A percentile compares a stretch with the other conserved stretches of the same genome.
These are phyloP conservation scores for Apotomis turbidana DNA, from an alignment of 2,888 invertebrate species.

Conservation along the genomic window DNA sequence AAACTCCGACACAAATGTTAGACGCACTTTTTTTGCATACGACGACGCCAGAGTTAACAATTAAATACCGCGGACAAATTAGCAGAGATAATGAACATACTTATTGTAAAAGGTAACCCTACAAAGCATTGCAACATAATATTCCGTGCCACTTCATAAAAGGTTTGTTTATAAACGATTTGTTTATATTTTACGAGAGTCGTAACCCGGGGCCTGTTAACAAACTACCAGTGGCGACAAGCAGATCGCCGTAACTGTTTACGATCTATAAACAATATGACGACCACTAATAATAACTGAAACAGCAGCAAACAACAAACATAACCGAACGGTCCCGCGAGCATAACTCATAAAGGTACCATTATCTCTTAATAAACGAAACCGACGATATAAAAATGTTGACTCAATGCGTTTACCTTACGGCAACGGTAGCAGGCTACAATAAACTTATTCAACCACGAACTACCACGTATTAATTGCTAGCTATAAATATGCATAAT, in stretches of 20 bases:
- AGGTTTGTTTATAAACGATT: slow-evolving; percentile 72
- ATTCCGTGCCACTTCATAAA: slow-evolving; percentile 64
- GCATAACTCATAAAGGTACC: slow-evolving; percentile 79
- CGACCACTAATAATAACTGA: slow-evolving; percentile 81
- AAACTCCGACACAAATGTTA: no score
- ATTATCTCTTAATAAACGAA: slow-evolving; percentile 82
- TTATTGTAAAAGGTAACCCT: slow-evolving; percentile 35
- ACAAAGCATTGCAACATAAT: slow-evolving; percentile 45
- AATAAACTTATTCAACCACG: slow-evolving; percentile 65
- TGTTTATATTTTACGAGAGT: slow-evolving; percentile 73
- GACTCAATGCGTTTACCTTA: slow-evolving; percentile 69
- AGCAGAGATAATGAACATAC: neutral
- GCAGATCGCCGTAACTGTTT: slow-evolving; percentile 76
- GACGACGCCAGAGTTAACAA: neutral
- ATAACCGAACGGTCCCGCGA: slow-evolving; percentile 69
- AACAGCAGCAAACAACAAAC: slow-evolving; percentile 81
- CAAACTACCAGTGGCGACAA: slow-evolving; percentile 76
- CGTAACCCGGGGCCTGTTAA: slow-evolving; percentile 75
- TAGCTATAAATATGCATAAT: slow-evolving; percentile 14
- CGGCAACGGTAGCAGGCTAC: slow-evolving; percentile 62
- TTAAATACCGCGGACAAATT: neutral
- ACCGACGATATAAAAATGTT: slow-evolving; percentile 74
- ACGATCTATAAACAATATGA: slow-evolving; percentile 81
- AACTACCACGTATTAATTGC: slow-evolving; percentile 51
- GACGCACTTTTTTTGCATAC: neutral